Conservation (phyloP, 2,797 vertebrate genomes). For the Ataeniobius toweri region DNA sequence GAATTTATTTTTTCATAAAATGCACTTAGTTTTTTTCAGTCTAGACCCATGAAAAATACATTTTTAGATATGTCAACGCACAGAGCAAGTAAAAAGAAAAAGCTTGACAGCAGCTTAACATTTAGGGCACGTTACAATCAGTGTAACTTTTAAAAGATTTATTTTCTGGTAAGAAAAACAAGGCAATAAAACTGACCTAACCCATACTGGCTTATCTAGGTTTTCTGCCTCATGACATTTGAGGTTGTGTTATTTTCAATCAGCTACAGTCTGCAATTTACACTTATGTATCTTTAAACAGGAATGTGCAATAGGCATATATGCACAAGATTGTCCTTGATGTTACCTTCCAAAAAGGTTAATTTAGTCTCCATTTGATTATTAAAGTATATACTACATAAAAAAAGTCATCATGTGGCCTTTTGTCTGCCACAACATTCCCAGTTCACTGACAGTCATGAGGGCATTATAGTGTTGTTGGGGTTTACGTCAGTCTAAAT, state of each 20-base stretch:
- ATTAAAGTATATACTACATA: neutral
- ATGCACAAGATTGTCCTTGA: neutral
- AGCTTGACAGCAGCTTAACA: neutral
- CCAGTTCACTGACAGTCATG: slow-evolving; percentile 13
- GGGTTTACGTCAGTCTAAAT: slow-evolving; percentile 20
- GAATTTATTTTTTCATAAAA: neutral
- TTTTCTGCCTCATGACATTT: neutral
- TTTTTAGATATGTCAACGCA: too few species aligned
- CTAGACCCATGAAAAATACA: too few species aligned
- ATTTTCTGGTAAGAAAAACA: neutral
- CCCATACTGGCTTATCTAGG: neutral
- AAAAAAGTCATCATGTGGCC: neutral
- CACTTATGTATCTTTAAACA: neutral
- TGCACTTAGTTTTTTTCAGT: too few species aligned
- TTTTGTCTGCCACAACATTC: slow-evolving; percentile 15
- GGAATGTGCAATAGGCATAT: neutral
- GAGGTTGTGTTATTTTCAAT: neutral
- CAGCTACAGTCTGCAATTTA: neutral
- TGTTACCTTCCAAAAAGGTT: neutral
- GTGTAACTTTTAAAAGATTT: neutral
- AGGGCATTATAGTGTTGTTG: slow-evolving; percentile 31
- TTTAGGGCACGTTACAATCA: neutral
- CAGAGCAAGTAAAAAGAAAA: neutral
- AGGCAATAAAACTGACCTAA: neutral
- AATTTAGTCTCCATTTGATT: neutral